Percentiles rank a stretch among this genome's conserved stretches.
These are phyloP conservation scores for Eledona agricola DNA, from an alignment of 2,888 invertebrate genomes.

Conservation along the genomic window DNA sequence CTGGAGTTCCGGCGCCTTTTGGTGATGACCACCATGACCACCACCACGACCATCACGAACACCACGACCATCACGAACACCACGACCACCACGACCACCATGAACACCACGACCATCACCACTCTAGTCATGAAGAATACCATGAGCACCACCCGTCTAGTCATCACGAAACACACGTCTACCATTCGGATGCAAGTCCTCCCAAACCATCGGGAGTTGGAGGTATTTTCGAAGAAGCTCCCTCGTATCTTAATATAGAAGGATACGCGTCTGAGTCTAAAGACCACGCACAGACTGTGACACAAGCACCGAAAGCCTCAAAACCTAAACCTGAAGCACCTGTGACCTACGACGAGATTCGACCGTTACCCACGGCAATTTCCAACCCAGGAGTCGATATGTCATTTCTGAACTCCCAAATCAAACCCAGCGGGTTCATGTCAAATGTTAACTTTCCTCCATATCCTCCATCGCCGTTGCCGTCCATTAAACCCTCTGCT, in stretches of 20 bases:
- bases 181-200: conserved; percentile 8
- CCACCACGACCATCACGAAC: conserved; percentile 16
- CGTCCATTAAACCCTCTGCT: conserved; percentile 3
- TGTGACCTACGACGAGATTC: conserved; percentile 25
- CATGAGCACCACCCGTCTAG: no score
- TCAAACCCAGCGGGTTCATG: conserved; percentile 3
- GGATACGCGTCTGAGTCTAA: conserved; percentile 31
- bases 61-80: conserved; percentile 17
- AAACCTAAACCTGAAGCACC: conserved; percentile 9
- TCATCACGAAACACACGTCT: conserved; percentile 3
- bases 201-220: conserved; percentile 39
- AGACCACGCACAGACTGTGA: neutral
- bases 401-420: neutral
- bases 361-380: conserved; percentile 19
- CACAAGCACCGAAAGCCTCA: no score
- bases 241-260: conserved; percentile 18
- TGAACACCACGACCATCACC: conserved; percentile 16
- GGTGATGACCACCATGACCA: conserved; percentile 30
- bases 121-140: conserved; percentile 1
- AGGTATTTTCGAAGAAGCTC: conserved; percentile 41
- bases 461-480: neutral
- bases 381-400: conserved; percentile 7
- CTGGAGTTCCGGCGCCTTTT: conserved; percentile 48
- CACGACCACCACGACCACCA: conserved; percentile 11
- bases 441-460: conserved; percentile 15